Evolutionary conservation across 2,888 invertebrate species (phyloP), one percentile per base, ranked within the genome.

Genomic region (Spilarctia lutea): DNA sequence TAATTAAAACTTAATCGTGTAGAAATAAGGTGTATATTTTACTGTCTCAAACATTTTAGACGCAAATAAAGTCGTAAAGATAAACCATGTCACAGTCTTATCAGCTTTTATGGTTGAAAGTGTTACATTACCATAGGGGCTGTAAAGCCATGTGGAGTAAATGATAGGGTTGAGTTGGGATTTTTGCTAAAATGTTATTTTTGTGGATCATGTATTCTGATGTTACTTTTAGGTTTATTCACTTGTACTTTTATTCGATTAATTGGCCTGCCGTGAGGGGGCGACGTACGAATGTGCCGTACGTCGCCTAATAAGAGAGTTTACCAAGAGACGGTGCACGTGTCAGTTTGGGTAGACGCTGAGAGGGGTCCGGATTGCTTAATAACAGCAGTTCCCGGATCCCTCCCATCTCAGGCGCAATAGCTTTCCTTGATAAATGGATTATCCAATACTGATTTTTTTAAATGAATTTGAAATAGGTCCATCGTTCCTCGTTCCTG

Each of bases 111-210:
- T 48, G 45, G 63, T 42, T 33, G 68, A 35, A 39, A 11, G 30
- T 68, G 68, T 63, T 18, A 68, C 24, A 60, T 68, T 60, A 30
- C 63, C 48, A 68, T 73, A 65, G 48, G 63, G 73, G 56, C 68
- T 68, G 33, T 63, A 68, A 63, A 68, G 45, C 11, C n/a, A 69
- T 39, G 18, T 20, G 63, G 42, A 30, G 13, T 30, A 33, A 52
- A 30, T 42, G 52, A 52, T 66, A 72, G 35, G 30, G 27, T 45
- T 68, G 27, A 30, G 18, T 67, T 7, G 42, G 10, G 24, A 30
- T 20, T 16, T 33, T 68, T 18, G 3, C 24, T 52, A 24, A 30
- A 52, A 27, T 30, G 18, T 27, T 45, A 1, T 7, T 20, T 52
- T 8, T 68, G 30, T 11, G 11, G 35, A 35, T 52, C 33, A 33